A percentile compares a stretch with the other conserved stretches of the same genome.
Conservation (phyloP, 2,888 invertebrate genomes). For the Acheta domesticus region DNA sequence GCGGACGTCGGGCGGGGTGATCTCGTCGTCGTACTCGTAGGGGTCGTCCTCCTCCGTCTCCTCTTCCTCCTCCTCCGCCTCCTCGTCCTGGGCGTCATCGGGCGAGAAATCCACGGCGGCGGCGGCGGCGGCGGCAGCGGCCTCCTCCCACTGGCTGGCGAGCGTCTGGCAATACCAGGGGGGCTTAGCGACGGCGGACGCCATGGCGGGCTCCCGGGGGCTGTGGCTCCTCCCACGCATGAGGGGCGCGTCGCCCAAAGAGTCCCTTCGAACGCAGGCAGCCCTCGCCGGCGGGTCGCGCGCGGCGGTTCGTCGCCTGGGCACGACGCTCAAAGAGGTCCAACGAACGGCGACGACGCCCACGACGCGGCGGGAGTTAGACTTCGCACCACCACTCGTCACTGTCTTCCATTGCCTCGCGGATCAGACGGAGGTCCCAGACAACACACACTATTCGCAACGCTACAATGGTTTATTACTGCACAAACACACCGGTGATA, state of each 20-base stretch:
- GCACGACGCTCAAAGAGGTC: no score
- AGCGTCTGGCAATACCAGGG: neutral
- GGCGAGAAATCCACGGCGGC: constrained; percentile 18
- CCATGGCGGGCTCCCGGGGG: constrained; percentile 19
- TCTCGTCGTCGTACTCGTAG: constrained; percentile 52
- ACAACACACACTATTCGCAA: no score
- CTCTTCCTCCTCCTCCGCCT: constrained; percentile 26
- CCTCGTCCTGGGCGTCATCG: constrained; percentile 30
- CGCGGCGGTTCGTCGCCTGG: no score
- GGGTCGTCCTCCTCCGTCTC: constrained; percentile 45
- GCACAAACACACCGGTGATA: no score
- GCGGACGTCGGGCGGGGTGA: constrained; percentile 39
- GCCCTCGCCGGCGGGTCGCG: no score
- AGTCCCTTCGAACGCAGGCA: no score
- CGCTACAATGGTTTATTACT: no score
- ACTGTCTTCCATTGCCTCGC: constrained; percentile 4
- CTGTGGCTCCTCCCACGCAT: neutral
- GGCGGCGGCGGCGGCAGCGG: constrained; percentile 12
- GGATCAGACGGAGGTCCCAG: neutral
- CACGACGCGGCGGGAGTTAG: neutral
- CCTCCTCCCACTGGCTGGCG: neutral
- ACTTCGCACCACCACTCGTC: constrained; percentile 1
- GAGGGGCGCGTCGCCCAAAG: neutral
- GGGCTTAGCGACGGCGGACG: neutral
- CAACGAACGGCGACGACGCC: neutral